Conservation (phyloP, 23 tunicate genomes). For the Ciona savignyi region DNA sequence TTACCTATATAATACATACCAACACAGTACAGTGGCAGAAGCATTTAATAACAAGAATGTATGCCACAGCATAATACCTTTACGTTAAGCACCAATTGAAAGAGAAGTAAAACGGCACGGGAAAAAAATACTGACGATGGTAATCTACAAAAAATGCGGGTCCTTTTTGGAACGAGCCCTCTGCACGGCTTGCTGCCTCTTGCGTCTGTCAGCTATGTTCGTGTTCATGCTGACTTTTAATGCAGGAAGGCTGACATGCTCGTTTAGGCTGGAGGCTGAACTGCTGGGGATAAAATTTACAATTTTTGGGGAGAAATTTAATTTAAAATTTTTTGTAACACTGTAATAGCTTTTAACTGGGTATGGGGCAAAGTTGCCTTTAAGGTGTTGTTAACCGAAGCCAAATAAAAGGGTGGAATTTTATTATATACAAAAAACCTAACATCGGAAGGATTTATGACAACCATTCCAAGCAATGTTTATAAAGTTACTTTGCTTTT, state of each 20-base stretch:
- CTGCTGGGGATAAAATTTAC: too few relatives aligned
- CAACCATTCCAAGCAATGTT: too few relatives aligned
- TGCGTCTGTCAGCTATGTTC: slow-evolving; percentile 56
- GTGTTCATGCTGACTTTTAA: slow-evolving; percentile 52
- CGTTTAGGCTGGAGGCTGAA: slow-evolving; percentile 13
- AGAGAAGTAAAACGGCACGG: background rate
- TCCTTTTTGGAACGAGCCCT: slow-evolving; percentile 12
- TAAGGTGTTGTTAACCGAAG: too few relatives aligned
- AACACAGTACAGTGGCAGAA: background rate
- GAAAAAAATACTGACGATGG: background rate
- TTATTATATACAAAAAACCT: too few relatives aligned
- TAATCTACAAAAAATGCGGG: background rate
- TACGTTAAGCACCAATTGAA: background rate
- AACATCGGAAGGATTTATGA: too few relatives aligned
- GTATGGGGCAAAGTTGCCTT: too few relatives aligned
- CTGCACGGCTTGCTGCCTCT: slow-evolving; percentile 60
- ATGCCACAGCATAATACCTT: background rate
- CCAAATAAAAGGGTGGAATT: too few relatives aligned
- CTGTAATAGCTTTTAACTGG: too few relatives aligned
- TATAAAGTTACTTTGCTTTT: too few relatives aligned
- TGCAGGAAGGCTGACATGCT: slow-evolving; percentile 37
- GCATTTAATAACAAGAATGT: background rate
- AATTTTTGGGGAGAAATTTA: too few relatives aligned
- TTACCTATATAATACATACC: too few relatives aligned
- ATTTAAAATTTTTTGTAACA: too few relatives aligned